Evolutionary conservation across 2,888 invertebrate species (phyloP), one percentile per base, ranked within the genome.

Genomic region (Stenolophus ochropezus): DNA sequence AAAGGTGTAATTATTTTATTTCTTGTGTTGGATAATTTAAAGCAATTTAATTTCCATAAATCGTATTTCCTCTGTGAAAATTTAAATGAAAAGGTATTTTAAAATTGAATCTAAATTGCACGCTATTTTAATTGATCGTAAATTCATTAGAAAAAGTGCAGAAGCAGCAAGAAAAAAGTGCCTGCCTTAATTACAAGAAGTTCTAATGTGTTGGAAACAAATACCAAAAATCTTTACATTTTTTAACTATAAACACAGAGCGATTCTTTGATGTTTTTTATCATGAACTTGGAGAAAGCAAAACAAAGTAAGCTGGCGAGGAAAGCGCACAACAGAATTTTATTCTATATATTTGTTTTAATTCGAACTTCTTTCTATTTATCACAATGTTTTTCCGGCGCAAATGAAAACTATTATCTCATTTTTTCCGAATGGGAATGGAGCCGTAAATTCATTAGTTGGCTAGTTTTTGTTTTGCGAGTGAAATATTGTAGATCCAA

Each of bases 261-360:
- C 56, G 20, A 18, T 56, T 21, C 21, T 56, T 56, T 56, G 56
- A 56, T 56, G 56, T 56, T 56, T 56, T 56, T 56, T 56, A 56
- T 56, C 33, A 56, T 56, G 56, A 56, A 56, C 8, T 56, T 56
- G 11, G 56, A 56, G 56, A 18, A 42, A 42, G 11, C 11, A 20
- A 56, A 56, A 56, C 56, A 56, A 56, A 56, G 56, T 21, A 21
- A 56, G 11, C 20, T 56, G 56, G 6, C 21, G 6, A 56, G 56
- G 11, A 11, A 18, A 21, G 11, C 8, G 56, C 4, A 56, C 56
- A 21, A 56, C 56, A 11, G 56, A 21, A 21, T 56, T 56, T 56
- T 56, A 56, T 56, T 56, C 20, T 56, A 56, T 56, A 56, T 21
- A 21, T 56, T 56, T 56, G 56, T 56, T 56, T 56, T 56, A 56